A percentile compares a stretch with the other conserved stretches of the same genome.
Evolutionary conservation across 1,140 invertebrate species (phyloP).

Genomic region (Camponotus vicinus): DNA sequence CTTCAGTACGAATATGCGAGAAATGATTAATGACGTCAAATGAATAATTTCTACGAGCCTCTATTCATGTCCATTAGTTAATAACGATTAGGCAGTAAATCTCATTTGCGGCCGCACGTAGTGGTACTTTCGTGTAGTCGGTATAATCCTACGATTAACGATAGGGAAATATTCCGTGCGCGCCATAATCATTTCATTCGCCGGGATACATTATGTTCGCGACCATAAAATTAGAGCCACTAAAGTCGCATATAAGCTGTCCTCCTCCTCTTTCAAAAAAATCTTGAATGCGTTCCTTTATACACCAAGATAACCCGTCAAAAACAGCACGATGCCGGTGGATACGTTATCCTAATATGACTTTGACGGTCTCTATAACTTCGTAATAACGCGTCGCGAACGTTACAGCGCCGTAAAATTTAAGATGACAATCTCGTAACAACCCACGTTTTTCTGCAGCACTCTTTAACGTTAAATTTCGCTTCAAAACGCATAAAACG

Average conservation of each 20-base stretch:
- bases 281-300: constrained; percentile 15
- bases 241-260: constrained; percentile 20
- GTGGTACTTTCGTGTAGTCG: constrained; percentile 31
- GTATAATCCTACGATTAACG: constrained; percentile 54
- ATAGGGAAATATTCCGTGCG: constrained; percentile 47
- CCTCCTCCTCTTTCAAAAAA: neutral
- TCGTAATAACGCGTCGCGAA: constrained; percentile 14
- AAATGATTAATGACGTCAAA: constrained; percentile 43
- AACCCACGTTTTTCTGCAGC: constrained; percentile 19
- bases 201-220: constrained; percentile 12
- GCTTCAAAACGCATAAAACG: constrained; percentile 22
- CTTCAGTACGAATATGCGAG: neutral
- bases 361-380: constrained; percentile 52
- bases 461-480: constrained; percentile 44
- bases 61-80: constrained; percentile 49
- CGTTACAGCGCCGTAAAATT: constrained; percentile 55
- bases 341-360: constrained; percentile 46
- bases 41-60: constrained; percentile 35
- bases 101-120: constrained; percentile 38
- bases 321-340: constrained; percentile 30
- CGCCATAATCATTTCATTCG: constrained; percentile 41
- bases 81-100: constrained; percentile 55
- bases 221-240: constrained; percentile 36
- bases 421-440: constrained; percentile 59
- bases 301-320: neutral